Percentiles rank a stretch among this genome's conserved stretches.
Evolutionary conservation across 2,797 vertebrate genomes (phyloP).

Genomic region (Liparis tanakae): DNA sequence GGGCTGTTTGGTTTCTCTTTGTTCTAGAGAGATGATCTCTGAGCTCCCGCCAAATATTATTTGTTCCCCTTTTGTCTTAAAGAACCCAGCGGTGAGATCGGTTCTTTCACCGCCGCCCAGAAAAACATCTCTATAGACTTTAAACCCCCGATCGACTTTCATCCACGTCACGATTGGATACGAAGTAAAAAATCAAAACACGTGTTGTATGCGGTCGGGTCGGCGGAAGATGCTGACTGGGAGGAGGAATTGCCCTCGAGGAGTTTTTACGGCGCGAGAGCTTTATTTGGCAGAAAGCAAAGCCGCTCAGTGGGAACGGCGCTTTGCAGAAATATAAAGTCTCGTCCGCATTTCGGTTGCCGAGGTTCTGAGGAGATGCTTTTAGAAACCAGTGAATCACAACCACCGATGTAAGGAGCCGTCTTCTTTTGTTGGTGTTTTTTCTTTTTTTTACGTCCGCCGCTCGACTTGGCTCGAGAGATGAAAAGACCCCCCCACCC

Average conservation of each 20-base stretch:
- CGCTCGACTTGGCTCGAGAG: slow-evolving; percentile 52
- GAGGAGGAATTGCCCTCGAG: slow-evolving; percentile 43
- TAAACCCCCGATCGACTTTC: no score
- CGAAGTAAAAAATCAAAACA: no score
- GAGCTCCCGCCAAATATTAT: no score
- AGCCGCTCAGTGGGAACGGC: slow-evolving; percentile 40
- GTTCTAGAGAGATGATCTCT: no score
- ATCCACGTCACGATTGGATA: no score
- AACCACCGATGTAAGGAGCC: slow-evolving; percentile 61
- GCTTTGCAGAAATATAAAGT: slow-evolving; percentile 61
- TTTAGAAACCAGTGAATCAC: slow-evolving; percentile 54
- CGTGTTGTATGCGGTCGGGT: slow-evolving; percentile 32
- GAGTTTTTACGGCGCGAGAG: slow-evolving; percentile 52
- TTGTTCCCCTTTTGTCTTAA: no score
- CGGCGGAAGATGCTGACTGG: slow-evolving; percentile 44
- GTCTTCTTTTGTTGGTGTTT: slow-evolving; percentile 25
- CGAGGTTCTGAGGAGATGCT: slow-evolving; percentile 36
- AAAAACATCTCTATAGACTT: no score
- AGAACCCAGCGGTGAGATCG: no score
- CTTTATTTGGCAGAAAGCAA: slow-evolving; percentile 62
- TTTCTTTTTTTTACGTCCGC: slow-evolving; percentile 27
- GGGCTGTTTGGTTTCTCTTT: no score
- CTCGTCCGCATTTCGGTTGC: slow-evolving; percentile 44
- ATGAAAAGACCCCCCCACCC: slow-evolving; percentile 47
- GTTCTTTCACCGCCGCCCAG: no score